phyloP scores from a whole-genome alignment of 2,113 vertebrate genomes.

The Ptychochromis oligacanthus region DNA sequence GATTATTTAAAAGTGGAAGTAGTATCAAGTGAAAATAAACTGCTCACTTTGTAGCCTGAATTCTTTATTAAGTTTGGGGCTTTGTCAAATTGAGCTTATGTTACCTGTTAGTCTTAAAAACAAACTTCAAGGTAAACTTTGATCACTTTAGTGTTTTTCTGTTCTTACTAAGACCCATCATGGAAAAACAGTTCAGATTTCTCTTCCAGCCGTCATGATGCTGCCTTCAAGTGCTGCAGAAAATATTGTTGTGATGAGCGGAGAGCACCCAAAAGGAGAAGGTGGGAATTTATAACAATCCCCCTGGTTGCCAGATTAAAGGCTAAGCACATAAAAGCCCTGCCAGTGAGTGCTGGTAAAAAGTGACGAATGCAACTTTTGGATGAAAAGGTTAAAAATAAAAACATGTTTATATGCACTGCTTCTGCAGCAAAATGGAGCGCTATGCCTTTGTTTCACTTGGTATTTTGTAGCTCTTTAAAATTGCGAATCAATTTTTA shows the following conservation, averaged over 20 bases:
- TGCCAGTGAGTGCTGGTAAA: background rate
- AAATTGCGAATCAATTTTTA: background rate
- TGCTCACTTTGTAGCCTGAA: constrained; percentile 24
- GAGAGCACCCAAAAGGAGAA: background rate
- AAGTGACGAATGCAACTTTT: constrained; percentile 5
- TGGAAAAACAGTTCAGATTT: constrained; percentile 7
- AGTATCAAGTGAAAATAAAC: constrained; percentile 16
- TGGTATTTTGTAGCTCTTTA: background rate
- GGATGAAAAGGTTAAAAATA: constrained; percentile 26
- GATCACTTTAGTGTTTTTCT: background rate
- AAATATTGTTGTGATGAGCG: background rate
- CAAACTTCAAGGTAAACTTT: constrained; percentile 11
- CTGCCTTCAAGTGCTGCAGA: constrained; percentile 9
- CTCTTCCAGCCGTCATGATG: background rate
- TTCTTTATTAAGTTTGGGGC: constrained; percentile 10
- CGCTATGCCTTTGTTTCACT: background rate
- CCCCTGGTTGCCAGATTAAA: constrained; percentile 33
- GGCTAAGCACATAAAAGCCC: constrained; percentile 9
- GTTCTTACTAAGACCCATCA: constrained; percentile 7
- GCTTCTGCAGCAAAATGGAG: background rate
- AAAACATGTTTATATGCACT: background rate
- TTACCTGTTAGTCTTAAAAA: background rate
- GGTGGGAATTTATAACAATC: constrained; percentile 22
- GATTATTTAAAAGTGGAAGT: constrained; percentile 19
- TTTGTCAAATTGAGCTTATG: constrained; percentile 6